These are phyloP conservation scores for Nymphalis polychloros DNA, from an alignment of 2,888 invertebrate genomes.

Conservation along the genomic window DNA sequence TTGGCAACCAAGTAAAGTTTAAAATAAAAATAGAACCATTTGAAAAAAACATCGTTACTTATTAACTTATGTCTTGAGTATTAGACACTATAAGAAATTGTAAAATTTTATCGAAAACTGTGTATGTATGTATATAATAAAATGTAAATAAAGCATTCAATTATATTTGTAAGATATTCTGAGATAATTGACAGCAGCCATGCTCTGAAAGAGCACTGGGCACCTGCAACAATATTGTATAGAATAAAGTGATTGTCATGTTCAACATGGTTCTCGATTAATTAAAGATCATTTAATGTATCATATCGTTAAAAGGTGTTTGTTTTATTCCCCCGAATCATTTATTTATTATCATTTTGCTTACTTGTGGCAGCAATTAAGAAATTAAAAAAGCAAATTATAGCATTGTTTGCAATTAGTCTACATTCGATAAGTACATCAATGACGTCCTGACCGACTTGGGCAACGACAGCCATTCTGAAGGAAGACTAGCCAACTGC, in stretches of 20 bases:
- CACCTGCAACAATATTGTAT: not conserved
- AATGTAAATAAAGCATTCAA: conserved; percentile 22
- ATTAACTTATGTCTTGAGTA: not conserved
- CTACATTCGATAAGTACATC: no score
- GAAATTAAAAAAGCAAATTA: no score
- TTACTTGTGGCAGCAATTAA: no score
- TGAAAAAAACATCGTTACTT: not conserved
- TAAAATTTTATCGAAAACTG: not conserved
- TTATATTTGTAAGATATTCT: conserved; percentile 11
- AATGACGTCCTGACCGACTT: no score
- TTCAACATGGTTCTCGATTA: conserved; percentile 37
- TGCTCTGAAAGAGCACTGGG: conserved; percentile 23
- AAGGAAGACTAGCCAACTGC: no score
- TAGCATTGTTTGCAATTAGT: no score
- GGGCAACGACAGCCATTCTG: no score
- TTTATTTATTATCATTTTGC: not conserved
- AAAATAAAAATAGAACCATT: not conserved
- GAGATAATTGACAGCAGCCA: conserved; percentile 5
- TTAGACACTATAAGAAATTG: not conserved
- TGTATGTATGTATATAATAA: conserved; percentile 6
- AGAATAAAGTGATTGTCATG: conserved; percentile 30
- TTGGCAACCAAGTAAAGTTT: not conserved
- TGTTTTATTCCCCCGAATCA: conserved; percentile 24
- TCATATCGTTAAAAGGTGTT: conserved; percentile 16
- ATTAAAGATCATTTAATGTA: conserved; percentile 33